Base-by-base conservation (phyloP, 2,888 invertebrate species). In the Lithophane socia region DNA sequence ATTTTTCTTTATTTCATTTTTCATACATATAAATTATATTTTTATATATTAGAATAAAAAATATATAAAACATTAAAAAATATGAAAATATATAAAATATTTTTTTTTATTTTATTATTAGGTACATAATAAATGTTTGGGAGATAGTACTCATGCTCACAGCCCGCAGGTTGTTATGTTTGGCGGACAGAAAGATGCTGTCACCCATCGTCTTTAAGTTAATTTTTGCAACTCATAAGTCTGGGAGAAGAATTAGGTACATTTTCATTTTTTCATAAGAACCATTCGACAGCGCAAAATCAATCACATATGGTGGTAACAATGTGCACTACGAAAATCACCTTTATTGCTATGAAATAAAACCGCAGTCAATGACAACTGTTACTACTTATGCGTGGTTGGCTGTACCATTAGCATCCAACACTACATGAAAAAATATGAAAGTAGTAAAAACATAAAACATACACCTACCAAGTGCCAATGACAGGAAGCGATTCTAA, bases 401-500 rank as follows among this genome's bases (percentile, higher is more conserved):
- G n/a, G n/a, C n/a, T n/a, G n/a, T n/a, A n/a, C n/a, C n/a, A 4
- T 56, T 56, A 10, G 9, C 4, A 56, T 56, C 56, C 56, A 12
- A 56, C n/a, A 56, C 10, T 10, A 56, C 9, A 52, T 52, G 21
- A n/a, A 56, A 56, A 56, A 10, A 52, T 21, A 52, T 52, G 49
- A 52, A 52, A 52, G 49, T 7, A 54, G 21, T 54, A 21, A 54
- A 54, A 21, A 54, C 52, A 21, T 21, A 18, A 18, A 13, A 52
- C 2, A 8, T 54, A 52, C 18, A 29, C 29, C 29, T 29, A 29
- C 29, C 10, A 13, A 58, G 24, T 24, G 49, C 10, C 1, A 44
- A 54, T 75, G 8, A 13, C 52, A 60, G 60, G 52, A 77, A 78
- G 63, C 10, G 21, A 79, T 58, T 72, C n/a, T 4, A 81, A 3